Evolutionary conservation across 1,140 invertebrate genomes (phyloP), one percentile per base, ranked within the genome.

Genomic region (Micrasema longulum): DNA sequence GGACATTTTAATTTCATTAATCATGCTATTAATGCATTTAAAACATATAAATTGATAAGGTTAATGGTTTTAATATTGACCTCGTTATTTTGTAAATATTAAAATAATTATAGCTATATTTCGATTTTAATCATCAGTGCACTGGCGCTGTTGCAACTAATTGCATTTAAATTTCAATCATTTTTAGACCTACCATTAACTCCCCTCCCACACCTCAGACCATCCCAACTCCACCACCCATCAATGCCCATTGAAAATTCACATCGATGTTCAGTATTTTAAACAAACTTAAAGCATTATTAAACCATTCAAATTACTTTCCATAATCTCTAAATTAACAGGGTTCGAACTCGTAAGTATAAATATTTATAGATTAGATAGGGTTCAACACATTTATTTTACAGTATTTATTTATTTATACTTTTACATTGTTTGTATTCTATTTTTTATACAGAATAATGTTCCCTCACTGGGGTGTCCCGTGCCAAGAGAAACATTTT

Each of bases 151-250:
- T 45, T 12, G 14, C 11, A 5, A 16, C 41, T 45, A 45, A 45
- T 45, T 45, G 41, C 41, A n/a, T 45, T 45, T 3, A 45, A 45
- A 45, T 45, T 45, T 45, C 41, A 45, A 45, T 45, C 41, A 45
- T 45, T 45, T 45, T 45, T 45, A 31, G 41, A 3, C 2, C 2
- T 2, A 12, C 41, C 41, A 38, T 38, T 6, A 38, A 38, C 41
- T 11, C 41, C 11, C 2, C 41, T 16, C 41, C 41, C 12, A 3
- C 26, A 31, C 7, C n/a, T n/a, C n/a, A n/a, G n/a, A n/a, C n/a
- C n/a, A n/a, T n/a, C n/a, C n/a, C n/a, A n/a, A n/a, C n/a, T n/a
- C n/a, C 7, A 31, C 26, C 26, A 2, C 26, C 26, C 26, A n/a
- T n/a, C n/a, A n/a, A n/a, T 31, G 7, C 26, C 26, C 26, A 12